Percentiles rank a stretch among this genome's conserved stretches.
phyloP scores from a whole-genome alignment of 2,797 vertebrate genomes.

The Thunnus albacares region DNA sequence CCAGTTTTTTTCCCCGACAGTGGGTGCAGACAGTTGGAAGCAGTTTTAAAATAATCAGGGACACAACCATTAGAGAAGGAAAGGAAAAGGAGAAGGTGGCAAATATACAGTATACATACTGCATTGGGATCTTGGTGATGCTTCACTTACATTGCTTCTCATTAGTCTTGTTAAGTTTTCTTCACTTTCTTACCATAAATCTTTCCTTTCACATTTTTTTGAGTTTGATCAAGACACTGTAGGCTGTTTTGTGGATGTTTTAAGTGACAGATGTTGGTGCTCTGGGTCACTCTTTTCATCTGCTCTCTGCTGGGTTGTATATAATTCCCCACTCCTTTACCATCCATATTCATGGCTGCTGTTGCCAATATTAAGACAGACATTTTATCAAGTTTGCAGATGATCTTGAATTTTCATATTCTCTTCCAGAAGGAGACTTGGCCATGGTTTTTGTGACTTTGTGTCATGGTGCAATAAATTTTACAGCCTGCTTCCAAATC shows the following conservation, averaged over 20 bases:
- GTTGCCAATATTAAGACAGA: slow-evolving; percentile 28
- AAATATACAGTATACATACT: slow-evolving; percentile 2
- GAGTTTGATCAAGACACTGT: slow-evolving; percentile 14
- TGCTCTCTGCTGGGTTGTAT: neutral
- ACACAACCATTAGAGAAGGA: too few species aligned
- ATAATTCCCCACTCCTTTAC: slow-evolving; percentile 7
- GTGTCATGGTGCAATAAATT: slow-evolving; percentile 54
- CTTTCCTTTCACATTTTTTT: slow-evolving; percentile 11
- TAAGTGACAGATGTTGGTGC: slow-evolving; percentile 16
- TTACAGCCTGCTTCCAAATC: slow-evolving; percentile 33
- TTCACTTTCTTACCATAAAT: slow-evolving; percentile 20
- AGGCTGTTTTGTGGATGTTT: neutral
- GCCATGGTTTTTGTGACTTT: slow-evolving; percentile 29
- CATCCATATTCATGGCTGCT: slow-evolving; percentile 32
- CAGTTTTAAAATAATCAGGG: too few species aligned
- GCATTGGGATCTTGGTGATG: slow-evolving; percentile 9
- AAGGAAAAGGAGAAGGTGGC: neutral
- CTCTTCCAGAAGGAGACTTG: neutral
- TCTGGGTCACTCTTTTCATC: slow-evolving; percentile 21
- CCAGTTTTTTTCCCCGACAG: too few species aligned
- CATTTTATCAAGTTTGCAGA: slow-evolving; percentile 35
- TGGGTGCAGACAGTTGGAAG: too few species aligned
- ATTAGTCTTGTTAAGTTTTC: slow-evolving; percentile 32
- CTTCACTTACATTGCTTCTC: slow-evolving; percentile 29
- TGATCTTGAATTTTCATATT: slow-evolving; percentile 3